Base-by-base conservation (phyloP, 2,797 vertebrate species). In the Epinephelus awoara region DNA sequence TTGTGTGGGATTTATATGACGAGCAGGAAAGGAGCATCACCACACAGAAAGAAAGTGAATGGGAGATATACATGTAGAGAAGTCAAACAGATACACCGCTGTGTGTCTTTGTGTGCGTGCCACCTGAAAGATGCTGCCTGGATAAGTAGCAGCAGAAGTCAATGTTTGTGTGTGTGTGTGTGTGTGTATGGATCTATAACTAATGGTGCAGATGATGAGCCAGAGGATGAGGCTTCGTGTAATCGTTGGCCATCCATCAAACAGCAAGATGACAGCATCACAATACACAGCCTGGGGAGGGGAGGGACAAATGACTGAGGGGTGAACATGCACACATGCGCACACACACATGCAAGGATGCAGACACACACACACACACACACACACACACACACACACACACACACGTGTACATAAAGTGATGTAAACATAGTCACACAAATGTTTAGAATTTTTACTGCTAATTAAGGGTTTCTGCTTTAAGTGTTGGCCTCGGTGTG, bases 201-300 rank as follows among this genome's bases (percentile, higher is more conserved):
- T 89, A 91, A 91, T 89, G 79, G 85, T 51, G 68, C 63, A 80
- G 80, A 85, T 89, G 83, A 91, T 88, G 86, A 90, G 84, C 62
- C 66, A 49, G 85, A 78, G 47, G 74, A 80, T 72, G 80, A 83
- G 67, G 73, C 73, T 75, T 52, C 19, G 17, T 78, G 81, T 88
- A 91, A 92, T 91, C 40, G 50, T 65, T 84, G 79, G 84, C 86
- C 79, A 91, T 90, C 84, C 87, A 89, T 90, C 89, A 89, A 89
- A 77, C 84, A 69, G 73, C 84, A 82, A 79, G 75, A 70, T 92
- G 90, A 91, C 90, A 92, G 89, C 79, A 61, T 77, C 71, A 92
- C 90, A 91, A 91, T 90, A 69, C 57, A 62, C 68, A 69, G 46
- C 65, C 40, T 42, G 27, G 25, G 18, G 65, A 82, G 76, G 50